Evolutionary conservation across 1,140 invertebrate species (phyloP).

Genomic region (Uloborus diversus): DNA sequence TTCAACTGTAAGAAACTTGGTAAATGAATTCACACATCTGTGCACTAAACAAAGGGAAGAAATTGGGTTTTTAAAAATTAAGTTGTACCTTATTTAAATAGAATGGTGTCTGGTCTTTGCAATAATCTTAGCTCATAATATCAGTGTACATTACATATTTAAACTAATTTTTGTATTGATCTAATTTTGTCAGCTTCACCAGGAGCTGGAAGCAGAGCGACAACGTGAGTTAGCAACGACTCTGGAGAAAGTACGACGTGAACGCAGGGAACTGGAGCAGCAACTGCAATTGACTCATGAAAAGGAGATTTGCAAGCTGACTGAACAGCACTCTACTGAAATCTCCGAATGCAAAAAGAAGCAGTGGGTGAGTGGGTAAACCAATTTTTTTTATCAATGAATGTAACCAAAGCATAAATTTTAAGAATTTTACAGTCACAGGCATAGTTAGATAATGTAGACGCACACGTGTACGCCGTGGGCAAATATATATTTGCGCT

Average conservation of each 20-base stretch:
- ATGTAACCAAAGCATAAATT: neutral
- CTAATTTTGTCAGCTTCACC: constrained; percentile 44
- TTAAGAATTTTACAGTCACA: neutral
- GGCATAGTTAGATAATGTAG: no score
- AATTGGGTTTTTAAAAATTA: no score
- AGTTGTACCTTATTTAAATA: no score
- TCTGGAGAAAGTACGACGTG: constrained; percentile 62
- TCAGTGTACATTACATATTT: no score
- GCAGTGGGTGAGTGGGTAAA: constrained; percentile 76
- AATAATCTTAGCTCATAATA: no score
- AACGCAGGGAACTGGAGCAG: constrained; percentile 70
- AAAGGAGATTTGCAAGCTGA: constrained; percentile 73
- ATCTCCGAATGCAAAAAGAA: constrained; percentile 82
- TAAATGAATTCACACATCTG: no score
- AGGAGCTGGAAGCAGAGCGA: constrained; percentile 71
- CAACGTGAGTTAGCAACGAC: constrained; percentile 63
- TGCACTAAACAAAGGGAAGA: no score
- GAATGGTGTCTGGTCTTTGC: no score
- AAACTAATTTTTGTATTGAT: no score
- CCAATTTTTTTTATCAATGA: neutral
- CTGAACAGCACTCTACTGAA: constrained; percentile 75
- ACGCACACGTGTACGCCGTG: neutral
- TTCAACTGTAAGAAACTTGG: no score
- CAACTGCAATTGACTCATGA: constrained; percentile 74
- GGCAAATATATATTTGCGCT: no score